phyloP scores from a whole-genome alignment of 2,797 vertebrate species.

The Phalanger gymnotis region DNA sequence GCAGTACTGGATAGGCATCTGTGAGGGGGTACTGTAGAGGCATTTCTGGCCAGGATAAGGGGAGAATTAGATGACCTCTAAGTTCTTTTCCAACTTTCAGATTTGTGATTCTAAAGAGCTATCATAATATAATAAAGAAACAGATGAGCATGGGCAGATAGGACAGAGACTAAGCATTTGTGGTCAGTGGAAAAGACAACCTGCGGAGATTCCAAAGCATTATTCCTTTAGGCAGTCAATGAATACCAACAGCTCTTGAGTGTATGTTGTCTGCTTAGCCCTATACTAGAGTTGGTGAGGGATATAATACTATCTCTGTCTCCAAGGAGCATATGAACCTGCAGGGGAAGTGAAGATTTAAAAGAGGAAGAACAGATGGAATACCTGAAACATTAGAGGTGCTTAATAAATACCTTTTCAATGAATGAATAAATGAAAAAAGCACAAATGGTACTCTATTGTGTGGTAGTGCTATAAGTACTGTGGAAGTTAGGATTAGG shows the following conservation, averaged over 20 bases:
- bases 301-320: background rate
- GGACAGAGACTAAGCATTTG: background rate
- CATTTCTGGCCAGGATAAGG: background rate
- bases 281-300: background rate
- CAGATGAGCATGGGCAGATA: background rate
- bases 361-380: background rate
- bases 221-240: background rate
- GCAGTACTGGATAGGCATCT: background rate
- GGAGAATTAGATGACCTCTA: background rate
- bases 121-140: background rate
- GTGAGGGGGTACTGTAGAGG: background rate
- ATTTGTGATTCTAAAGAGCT: background rate
- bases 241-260: background rate
- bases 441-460: background rate
- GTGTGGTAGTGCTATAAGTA: background rate
- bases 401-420: background rate
- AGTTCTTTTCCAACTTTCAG: background rate
- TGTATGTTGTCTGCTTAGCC: background rate
- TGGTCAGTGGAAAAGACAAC: background rate
- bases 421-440: background rate
- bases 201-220: background rate
- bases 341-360: background rate
- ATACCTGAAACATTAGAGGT: background rate
- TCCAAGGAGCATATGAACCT: background rate
- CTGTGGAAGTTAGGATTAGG: background rate